Evolutionary conservation across 2,888 invertebrate species (phyloP), one percentile per base, ranked within the genome.

Genomic region (Venusia cambrica): DNA sequence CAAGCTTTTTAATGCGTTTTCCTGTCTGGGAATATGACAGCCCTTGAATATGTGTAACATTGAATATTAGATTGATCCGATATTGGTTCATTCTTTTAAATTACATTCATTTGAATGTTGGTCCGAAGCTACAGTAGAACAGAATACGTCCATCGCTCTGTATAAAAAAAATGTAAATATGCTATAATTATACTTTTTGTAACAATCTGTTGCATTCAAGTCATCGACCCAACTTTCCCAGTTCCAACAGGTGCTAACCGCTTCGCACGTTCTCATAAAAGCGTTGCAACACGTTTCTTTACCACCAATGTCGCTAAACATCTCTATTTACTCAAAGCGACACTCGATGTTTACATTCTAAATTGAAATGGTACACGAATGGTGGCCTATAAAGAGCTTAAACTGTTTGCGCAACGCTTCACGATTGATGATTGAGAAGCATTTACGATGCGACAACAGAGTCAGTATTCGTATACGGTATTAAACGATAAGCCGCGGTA

Each of bases 291-390:
- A 63, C 55, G 50, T 54, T 58, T 55, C 58, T 35, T 55, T 60
- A 61, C 70, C 70, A 71, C 73, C 78, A 60, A 62, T 49, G 67
- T 60, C 57, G 67, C 62, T 62, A 62, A 69, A 57, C 71, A 63
- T 56, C 48, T 57, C 50, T 68, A 57, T 73, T 70, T 60, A 65
- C 67, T 48, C 29, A 51, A 51, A 45, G 51, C 57, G 62, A 64
- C 64, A 55, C 51, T 50, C 46, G 46, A 59, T 66, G 60, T 75
- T 70, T 66, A 73, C 72, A 52, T 54, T 57, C 52, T 56, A 60
- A 61, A 69, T 66, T 63, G 61, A 67, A 73, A 71, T 67, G 60
- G 69, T 75, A 75, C 66, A 68, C 37, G 61, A 62, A 51, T 18
- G 18, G 57, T 48, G 48, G 43, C 45, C 50, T 44, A 61, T 62